phyloP scores from a whole-genome alignment of 2,113 vertebrate species.

The Archilochus colubris region DNA sequence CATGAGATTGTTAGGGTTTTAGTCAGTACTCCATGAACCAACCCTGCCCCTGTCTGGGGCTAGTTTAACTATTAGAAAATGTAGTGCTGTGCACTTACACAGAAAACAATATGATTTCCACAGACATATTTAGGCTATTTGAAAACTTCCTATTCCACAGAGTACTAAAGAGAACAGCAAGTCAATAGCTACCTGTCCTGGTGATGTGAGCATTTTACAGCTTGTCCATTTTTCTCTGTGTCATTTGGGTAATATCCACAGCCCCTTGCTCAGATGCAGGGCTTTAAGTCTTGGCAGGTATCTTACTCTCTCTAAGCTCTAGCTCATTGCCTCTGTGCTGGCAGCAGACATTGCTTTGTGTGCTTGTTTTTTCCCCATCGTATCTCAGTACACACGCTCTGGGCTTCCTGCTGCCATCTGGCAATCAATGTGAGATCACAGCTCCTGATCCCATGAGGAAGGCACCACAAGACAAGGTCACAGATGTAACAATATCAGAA shows the following conservation, averaged over 20 bases:
- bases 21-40: background rate
- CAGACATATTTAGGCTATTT: background rate
- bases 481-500: conserved; percentile 28
- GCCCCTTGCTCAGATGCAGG: background rate
- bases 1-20: background rate
- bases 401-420: conserved; percentile 36
- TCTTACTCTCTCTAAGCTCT: background rate
- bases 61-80: background rate
- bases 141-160: background rate
- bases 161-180: background rate
- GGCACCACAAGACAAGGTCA: conserved; percentile 48
- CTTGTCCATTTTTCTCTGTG: background rate
- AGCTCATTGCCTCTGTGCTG: background rate
- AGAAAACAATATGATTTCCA: background rate
- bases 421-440: conserved; percentile 50
- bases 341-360: background rate
- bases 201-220: background rate
- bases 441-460: conserved; percentile 15
- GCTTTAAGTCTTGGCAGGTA: background rate
- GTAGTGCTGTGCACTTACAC: background rate
- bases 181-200: background rate
- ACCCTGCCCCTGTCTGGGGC: background rate
- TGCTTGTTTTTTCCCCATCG: background rate
- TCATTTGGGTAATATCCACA: background rate
- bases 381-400: conserved; percentile 5